Conservation (phyloP, 2,888 invertebrate genomes). For the Crepidodera aurea region DNA sequence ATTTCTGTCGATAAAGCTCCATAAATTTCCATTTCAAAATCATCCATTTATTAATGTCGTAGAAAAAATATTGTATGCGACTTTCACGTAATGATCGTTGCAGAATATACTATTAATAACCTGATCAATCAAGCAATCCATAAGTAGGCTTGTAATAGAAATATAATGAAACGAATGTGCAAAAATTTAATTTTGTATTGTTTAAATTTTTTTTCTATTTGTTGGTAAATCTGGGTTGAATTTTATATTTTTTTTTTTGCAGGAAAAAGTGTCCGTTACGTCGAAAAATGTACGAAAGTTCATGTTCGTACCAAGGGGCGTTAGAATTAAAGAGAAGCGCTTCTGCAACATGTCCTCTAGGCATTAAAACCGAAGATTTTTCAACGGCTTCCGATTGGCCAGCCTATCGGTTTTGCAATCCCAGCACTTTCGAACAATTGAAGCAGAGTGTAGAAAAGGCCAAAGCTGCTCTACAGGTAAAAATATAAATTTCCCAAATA, state of each 20-base stretch:
- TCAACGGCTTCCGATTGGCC: slow-evolving; percentile 74
- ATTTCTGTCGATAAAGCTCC: too few relatives aligned
- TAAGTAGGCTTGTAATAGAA: too few relatives aligned
- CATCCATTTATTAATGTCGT: too few relatives aligned
- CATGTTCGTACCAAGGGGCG: slow-evolving; percentile 84
- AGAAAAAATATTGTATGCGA: too few relatives aligned
- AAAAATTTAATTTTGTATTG: too few relatives aligned
- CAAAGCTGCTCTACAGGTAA: slow-evolving; percentile 81
- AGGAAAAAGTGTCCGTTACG: slow-evolving; percentile 59
- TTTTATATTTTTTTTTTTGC: background rate
- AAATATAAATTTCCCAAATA: background rate
- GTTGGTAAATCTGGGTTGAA: too few relatives aligned
- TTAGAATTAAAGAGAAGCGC: slow-evolving; percentile 60
- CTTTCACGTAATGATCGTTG: too few relatives aligned
- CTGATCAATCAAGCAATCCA: too few relatives aligned
- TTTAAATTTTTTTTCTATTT: too few relatives aligned
- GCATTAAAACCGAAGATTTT: slow-evolving; percentile 62
- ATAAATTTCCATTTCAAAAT: too few relatives aligned
- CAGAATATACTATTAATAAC: too few relatives aligned
- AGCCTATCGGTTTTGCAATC: slow-evolving; percentile 78
- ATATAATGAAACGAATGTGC: too few relatives aligned
- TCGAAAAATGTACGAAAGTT: slow-evolving; percentile 87
- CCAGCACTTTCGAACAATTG: slow-evolving; percentile 87
- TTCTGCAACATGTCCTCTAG: slow-evolving; percentile 55
- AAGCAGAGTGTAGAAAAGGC: slow-evolving; percentile 92